phyloP scores from a whole-genome alignment of 1,140 invertebrate species.

The Drosophila kanapiae region DNA sequence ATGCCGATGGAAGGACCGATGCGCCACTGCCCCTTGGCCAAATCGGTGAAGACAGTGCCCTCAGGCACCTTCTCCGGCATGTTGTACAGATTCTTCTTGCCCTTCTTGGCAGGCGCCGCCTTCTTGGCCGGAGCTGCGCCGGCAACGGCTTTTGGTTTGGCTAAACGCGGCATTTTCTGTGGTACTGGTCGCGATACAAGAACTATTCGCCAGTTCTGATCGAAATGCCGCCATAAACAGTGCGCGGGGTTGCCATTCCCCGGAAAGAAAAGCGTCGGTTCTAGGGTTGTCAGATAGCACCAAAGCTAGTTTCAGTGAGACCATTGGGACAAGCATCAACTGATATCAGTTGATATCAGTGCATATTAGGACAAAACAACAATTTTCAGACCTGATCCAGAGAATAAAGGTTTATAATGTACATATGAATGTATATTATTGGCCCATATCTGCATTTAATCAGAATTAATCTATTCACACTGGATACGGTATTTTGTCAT shows the following conservation, averaged over 20 bases:
- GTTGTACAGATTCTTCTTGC: conserved; percentile 90
- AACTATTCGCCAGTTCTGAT: conserved; percentile 6
- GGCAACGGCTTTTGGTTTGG: conserved; percentile 52
- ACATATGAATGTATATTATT: too few species aligned
- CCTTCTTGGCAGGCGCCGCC: conserved; percentile 85
- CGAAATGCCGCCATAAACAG: conserved; percentile 50
- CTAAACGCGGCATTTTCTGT: conserved; percentile 67
- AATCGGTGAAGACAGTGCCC: conserved; percentile 92
- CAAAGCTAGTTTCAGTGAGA: not conserved
- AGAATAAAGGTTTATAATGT: too few species aligned
- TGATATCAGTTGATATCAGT: too few species aligned
- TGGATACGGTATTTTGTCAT: too few species aligned
- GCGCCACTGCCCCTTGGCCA: conserved; percentile 92
- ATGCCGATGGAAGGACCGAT: conserved; percentile 94
- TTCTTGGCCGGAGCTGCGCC: conserved; percentile 39
- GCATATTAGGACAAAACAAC: too few species aligned
- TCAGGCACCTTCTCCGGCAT: conserved; percentile 91
- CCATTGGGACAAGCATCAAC: too few species aligned
- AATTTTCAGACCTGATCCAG: too few species aligned
- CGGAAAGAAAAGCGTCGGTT: conserved; percentile 7
- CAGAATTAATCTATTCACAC: too few species aligned
- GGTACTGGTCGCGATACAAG: not conserved
- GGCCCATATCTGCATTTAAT: too few species aligned
- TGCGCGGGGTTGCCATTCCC: conserved; percentile 13
- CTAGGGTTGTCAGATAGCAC: conserved; percentile 5